phyloP scores from a whole-genome alignment of 2,888 invertebrate genomes.

The Pristionchus japonicus region DNA sequence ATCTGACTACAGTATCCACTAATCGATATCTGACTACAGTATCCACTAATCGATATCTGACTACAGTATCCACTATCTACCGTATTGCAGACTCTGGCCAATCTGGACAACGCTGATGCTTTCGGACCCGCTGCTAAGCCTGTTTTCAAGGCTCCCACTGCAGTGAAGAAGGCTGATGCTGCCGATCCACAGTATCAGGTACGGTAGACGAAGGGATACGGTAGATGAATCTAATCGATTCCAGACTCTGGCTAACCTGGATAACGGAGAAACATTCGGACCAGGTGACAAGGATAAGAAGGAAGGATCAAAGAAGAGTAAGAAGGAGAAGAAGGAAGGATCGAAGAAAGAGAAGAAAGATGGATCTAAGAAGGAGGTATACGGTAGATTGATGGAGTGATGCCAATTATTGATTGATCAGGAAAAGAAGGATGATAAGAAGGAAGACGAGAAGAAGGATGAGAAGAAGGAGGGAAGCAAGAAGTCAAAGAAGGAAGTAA shows the following conservation, averaged over 20 bases:
- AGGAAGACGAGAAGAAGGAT: neutral
- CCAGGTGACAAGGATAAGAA: constrained; percentile 33
- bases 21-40: neutral
- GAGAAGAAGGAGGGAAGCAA: neutral
- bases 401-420: neutral
- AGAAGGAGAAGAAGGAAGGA: constrained; percentile 17
- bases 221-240: neutral
- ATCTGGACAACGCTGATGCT: constrained; percentile 16
- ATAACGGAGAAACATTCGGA: constrained; percentile 29
- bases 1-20: neutral
- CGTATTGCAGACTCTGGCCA: constrained; percentile 8
- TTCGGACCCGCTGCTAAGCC: constrained; percentile 15
- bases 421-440: neutral
- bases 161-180: constrained; percentile 29
- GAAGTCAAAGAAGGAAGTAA: constrained; percentile 53
- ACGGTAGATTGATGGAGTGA: neutral
- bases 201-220: constrained; percentile 1
- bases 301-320: neutral
- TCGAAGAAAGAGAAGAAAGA: constrained; percentile 2
- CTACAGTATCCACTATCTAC: neutral
- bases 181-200: constrained; percentile 34
- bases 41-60: neutral
- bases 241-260: neutral
- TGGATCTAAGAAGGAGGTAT: constrained; percentile 29
- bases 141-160: constrained; percentile 27